Conservation (phyloP, 2,888 invertebrate genomes). For the Polia nebulosa region DNA sequence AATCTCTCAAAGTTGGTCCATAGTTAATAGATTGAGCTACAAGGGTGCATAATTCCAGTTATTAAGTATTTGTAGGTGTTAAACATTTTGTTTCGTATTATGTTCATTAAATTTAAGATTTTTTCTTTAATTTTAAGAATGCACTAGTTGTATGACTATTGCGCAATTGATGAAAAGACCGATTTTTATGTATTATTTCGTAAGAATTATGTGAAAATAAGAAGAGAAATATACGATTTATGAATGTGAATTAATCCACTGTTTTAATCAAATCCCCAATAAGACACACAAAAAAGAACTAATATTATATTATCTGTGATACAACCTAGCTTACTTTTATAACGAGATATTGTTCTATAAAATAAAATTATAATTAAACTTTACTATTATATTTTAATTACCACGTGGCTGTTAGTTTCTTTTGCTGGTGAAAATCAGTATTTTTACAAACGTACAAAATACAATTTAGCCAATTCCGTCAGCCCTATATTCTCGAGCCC, state of each 20-base stretch:
- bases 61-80: conserved; percentile 64
- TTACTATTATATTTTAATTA: not conserved
- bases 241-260: conserved; percentile 80
- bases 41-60: conserved; percentile 67
- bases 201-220: conserved; percentile 73
- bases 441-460: conserved; percentile 13
- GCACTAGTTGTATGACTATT: conserved; percentile 69
- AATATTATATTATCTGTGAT: too few relatives aligned
- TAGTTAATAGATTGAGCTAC: conserved; percentile 29
- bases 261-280: conserved; percentile 67
- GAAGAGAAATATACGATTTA: conserved; percentile 86
- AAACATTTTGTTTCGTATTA: conserved; percentile 64
- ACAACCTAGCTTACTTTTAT: not conserved
- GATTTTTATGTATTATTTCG: conserved; percentile 78
- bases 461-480: not conserved
- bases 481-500: conserved; percentile 11
- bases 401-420: not conserved
- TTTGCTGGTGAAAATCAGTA: not conserved
- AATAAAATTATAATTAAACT: too few relatives aligned
- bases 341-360: not conserved
- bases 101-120: conserved; percentile 64
- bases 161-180: conserved; percentile 74
- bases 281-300: not conserved
- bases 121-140: conserved; percentile 69
- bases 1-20: conserved; percentile 46